Conservation (phyloP, 2,113 vertebrate species). For the Rhagologus leucostigma region DNA sequence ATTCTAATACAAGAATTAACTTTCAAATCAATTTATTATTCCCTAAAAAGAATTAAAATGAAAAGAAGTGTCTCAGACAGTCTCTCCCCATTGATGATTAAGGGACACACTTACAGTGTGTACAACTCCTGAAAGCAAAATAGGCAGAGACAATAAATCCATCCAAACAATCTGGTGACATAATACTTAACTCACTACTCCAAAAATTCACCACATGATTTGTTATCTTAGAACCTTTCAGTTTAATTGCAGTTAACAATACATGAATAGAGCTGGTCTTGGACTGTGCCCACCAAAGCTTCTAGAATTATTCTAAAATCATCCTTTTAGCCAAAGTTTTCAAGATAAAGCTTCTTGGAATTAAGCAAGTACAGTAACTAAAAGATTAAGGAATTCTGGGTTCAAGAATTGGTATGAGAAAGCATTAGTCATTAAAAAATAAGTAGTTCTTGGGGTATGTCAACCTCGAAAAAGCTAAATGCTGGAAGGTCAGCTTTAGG, state of each 20-base stretch:
- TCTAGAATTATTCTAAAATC: not conserved
- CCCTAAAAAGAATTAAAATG: not conserved
- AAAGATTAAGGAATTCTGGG: not conserved
- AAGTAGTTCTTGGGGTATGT: not conserved
- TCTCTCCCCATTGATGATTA: not conserved
- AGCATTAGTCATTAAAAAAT: not conserved
- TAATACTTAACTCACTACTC: not conserved
- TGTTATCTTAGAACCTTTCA: not conserved
- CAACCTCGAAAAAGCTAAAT: not conserved
- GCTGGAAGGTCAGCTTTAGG: not conserved
- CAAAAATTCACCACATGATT: not conserved
- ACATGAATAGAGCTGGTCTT: not conserved
- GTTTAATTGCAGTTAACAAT: not conserved
- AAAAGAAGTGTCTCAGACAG: not conserved
- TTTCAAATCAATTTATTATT: not conserved
- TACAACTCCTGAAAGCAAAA: not conserved
- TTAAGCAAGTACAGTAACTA: not conserved
- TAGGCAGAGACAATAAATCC: not conserved
- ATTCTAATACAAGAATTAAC: not conserved
- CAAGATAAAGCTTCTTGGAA: not conserved
- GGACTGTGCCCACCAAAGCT: not conserved
- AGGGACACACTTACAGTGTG: not conserved
- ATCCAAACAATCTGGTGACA: not conserved
- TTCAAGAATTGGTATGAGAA: not conserved
- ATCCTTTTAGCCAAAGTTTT: not conserved